Evolutionary conservation across 2,888 invertebrate genomes (phyloP).

Genomic region (Cheilosia scutellata): DNA sequence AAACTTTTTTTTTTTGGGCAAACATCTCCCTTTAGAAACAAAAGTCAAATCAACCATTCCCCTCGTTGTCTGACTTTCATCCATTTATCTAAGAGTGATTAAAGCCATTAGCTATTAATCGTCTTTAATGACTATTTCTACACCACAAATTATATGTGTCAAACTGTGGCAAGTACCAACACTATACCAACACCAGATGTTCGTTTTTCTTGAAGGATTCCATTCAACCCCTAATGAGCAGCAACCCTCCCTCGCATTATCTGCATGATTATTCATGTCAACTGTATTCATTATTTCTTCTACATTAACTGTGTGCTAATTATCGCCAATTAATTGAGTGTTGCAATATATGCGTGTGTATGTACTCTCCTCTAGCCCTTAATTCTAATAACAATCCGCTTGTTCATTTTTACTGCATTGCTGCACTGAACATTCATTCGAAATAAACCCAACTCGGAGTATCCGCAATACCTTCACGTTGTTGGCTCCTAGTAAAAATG

Average conservation of each 20-base stretch:
- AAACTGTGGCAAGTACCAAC: neutral
- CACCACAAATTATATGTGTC: conserved; percentile 28
- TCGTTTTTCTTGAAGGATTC: neutral
- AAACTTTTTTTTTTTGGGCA: neutral
- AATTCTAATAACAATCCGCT: conserved; percentile 1
- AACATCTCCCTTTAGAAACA: neutral
- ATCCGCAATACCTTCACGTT: neutral
- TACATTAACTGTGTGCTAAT: conserved; percentile 30
- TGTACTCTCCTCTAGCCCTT: conserved; percentile 7
- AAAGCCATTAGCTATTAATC: conserved; percentile 20
- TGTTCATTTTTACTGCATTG: conserved; percentile 49
- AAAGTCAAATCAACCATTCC: neutral
- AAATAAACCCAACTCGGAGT: neutral
- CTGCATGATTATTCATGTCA: conserved; percentile 48
- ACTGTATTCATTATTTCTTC: conserved; percentile 34
- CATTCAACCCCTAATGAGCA: conserved; percentile 20
- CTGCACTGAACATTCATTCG: conserved; percentile 45
- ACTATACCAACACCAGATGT: neutral
- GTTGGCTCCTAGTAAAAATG: neutral
- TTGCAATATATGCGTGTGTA: neutral
- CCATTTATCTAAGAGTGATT: conserved; percentile 10
- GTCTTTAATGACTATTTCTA: conserved; percentile 38
- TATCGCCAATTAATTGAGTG: conserved; percentile 53
- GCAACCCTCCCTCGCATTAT: conserved; percentile 2
- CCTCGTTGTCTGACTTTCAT: neutral